Conservation (phyloP, 2,888 invertebrate species). For the Crematogaster levior region DNA sequence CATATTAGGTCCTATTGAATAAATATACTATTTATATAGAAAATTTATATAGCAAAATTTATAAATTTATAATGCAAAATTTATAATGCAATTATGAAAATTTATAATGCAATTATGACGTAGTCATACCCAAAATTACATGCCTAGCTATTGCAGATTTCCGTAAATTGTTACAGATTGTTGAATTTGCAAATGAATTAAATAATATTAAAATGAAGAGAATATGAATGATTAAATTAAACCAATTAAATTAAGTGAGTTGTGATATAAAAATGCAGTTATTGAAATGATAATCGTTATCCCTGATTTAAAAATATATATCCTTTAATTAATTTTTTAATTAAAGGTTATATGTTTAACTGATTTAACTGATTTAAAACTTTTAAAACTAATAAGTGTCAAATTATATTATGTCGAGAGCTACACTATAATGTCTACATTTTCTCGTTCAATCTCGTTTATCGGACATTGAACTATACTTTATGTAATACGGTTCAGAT, state of each 20-base stretch:
- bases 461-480: background rate
- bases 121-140: background rate
- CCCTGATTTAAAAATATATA: background rate
- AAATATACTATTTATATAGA: background rate
- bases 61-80: too few species aligned
- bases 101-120: constrained; percentile 19
- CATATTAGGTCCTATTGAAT: background rate
- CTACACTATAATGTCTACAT: background rate
- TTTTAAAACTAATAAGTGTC: background rate
- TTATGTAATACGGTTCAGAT: background rate
- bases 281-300: background rate
- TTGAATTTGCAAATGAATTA: background rate
- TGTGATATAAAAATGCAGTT: background rate
- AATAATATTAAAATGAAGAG: background rate
- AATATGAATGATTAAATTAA: background rate
- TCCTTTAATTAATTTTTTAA: constrained; percentile 14
- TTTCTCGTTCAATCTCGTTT: background rate
- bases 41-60: constrained; percentile 12
- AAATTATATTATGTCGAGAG: background rate
- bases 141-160: background rate
- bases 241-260: background rate
- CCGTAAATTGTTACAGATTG: background rate
- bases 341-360: background rate
- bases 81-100: too few species aligned
- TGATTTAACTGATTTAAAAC: constrained; percentile 13